A percentile compares a stretch with the other conserved stretches of the same genome.
phyloP scores from a whole-genome alignment of 1,140 invertebrate genomes.

The Apis florea region DNA sequence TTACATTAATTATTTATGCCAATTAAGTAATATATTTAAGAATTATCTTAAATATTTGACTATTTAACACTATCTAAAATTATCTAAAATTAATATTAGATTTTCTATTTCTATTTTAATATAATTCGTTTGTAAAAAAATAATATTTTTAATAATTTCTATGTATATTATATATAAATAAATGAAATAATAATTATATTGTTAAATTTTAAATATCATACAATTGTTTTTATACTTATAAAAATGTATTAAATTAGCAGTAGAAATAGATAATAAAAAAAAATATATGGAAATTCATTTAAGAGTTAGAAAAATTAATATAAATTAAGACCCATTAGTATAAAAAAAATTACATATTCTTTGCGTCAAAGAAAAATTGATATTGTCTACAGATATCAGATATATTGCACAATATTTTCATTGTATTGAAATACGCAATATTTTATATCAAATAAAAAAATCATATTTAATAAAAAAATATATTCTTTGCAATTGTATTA shows the following conservation, averaged over 20 bases:
- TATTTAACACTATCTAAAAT: neutral
- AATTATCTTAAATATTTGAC: neutral
- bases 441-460: neutral
- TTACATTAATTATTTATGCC: neutral
- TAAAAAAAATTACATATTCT: neutral
- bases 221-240: neutral
- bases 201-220: neutral
- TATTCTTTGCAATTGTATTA: neutral
- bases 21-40: neutral
- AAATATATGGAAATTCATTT: neutral
- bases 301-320: neutral
- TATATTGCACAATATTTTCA: neutral
- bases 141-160: neutral
- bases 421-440: constrained; percentile 43
- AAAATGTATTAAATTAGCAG: neutral
- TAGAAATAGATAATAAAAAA: neutral
- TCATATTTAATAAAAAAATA: neutral
- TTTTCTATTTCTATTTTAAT: neutral
- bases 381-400: constrained; percentile 12
- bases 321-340: neutral
- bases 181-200: neutral
- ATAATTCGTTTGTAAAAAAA: neutral
- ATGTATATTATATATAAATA: neutral
- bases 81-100: neutral
- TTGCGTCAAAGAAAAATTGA: constrained; percentile 3